These are phyloP conservation scores for Formicarius rufipectus DNA, from an alignment of 2,113 vertebrate genomes.

Conservation along the genomic window DNA sequence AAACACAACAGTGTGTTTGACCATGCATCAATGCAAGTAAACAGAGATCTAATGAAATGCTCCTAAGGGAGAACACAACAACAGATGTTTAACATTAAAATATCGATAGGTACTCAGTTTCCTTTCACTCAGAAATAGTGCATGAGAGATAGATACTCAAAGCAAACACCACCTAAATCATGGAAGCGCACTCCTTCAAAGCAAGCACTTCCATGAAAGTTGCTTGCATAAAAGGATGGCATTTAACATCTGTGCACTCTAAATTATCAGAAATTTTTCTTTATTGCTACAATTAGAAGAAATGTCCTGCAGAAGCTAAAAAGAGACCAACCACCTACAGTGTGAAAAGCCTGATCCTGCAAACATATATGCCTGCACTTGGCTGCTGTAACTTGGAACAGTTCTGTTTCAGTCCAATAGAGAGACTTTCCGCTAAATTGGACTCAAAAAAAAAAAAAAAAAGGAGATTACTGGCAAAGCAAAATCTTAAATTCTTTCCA, in stretches of 20 bases:
- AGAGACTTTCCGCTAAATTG: too few species aligned
- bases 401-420: background rate
- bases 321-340: background rate
- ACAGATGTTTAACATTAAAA: background rate
- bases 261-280: background rate
- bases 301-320: background rate
- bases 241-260: background rate
- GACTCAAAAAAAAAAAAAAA: too few species aligned
- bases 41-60: background rate
- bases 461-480: background rate
- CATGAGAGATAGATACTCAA: background rate
- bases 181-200: background rate
- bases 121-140: background rate
- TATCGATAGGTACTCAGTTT: background rate
- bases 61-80: background rate
- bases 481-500: conserved; percentile 19
- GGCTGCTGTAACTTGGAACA: background rate
- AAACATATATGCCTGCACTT: background rate
- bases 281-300: background rate
- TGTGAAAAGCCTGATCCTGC: background rate
- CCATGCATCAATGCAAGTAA: background rate
- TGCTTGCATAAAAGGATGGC: background rate
- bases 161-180: background rate
- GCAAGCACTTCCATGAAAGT: background rate
- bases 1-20: background rate